Evolutionary conservation across 2,113 vertebrate species (phyloP), one percentile per base, ranked within the genome.

Genomic region (Puma concolor): DNA sequence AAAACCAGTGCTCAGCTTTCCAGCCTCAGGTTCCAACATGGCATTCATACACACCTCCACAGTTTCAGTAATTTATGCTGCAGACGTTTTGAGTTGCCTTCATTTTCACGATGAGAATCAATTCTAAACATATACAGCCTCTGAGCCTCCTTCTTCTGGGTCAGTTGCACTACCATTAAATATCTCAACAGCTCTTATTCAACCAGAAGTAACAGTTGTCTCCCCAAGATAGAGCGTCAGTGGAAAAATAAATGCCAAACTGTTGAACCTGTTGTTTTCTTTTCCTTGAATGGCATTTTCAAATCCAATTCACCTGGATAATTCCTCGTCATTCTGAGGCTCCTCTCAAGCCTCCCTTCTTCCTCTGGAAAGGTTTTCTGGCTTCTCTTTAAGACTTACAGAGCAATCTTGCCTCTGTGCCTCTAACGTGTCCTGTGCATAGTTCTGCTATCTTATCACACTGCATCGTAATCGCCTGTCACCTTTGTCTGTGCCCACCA

Each of bases 131-230:
- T 27, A 50, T 41, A 88, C 41, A 54, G 8, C 80, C 52, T 63
- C 77, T 41, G 90, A 90, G 31, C 21, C 63, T 79, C 31, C 72
- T 66, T 86, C 57, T 82, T 80, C 63, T 94, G 87, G 79, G 74
- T 84, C 80, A 92, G 52, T 63, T 44, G 23, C 29, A 69, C 8
- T 8, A 54, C 33, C 41, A 5, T 97, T 80, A 96, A 80, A 64
- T 81, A 76, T 44, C 29, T 44, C 79, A 80, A 50, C 38, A 66
- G 84, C 44, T 84, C 38, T 12, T 69, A 64, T 54, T 94, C 31
- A 25, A 50, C 74, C 41, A 98, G 80, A 97, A 92, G 66, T 72
- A 89, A 84, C 36, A 74, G 33, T 81, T 17, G 84, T 74, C 80
- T 97, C 52, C 41, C 63, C 63, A 64, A 94, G 91, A 95, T 57